Conservation (phyloP, 1,140 invertebrate genomes). For the Zaprionus ornatus region DNA sequence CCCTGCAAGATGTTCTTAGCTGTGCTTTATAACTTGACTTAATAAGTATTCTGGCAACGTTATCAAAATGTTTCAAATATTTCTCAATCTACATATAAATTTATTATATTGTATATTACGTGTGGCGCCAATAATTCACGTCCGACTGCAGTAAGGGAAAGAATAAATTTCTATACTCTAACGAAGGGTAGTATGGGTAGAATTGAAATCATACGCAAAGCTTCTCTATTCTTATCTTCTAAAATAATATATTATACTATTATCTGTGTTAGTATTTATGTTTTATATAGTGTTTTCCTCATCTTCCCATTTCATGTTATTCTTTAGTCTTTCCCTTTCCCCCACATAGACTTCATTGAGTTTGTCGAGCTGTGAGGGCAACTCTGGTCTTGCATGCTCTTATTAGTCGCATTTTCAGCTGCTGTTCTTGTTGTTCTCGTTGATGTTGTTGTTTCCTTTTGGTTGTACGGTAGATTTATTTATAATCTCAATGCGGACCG, state of each 20-base stretch:
- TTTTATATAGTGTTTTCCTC: neutral
- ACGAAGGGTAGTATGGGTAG: neutral
- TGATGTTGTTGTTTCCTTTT: neutral
- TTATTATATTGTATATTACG: neutral
- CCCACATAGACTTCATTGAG: neutral
- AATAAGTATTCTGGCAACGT: neutral
- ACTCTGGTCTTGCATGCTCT: slow-evolving; percentile 1
- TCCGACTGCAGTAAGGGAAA: neutral
- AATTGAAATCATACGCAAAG: neutral
- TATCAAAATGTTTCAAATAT: neutral
- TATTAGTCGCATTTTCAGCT: slow-evolving; percentile 3
- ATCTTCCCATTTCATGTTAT: neutral
- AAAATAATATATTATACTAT: neutral
- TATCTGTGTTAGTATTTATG: neutral
- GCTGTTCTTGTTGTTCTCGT: slow-evolving; percentile 8
- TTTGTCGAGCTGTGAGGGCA: neutral
- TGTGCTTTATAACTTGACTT: too few relatives aligned
- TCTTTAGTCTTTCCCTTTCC: neutral
- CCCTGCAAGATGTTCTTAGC: neutral
- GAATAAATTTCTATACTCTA: neutral
- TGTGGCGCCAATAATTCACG: slow-evolving; percentile 2
- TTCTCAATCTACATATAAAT: neutral
- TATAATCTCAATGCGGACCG: slow-evolving; percentile 56
- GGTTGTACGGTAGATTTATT: slow-evolving; percentile 58
- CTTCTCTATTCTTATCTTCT: too few relatives aligned